A percentile compares a stretch with the other conserved stretches of the same genome.
phyloP scores from a whole-genome alignment of 2,888 invertebrate genomes.

The Enchytraeus crypticus region DNA sequence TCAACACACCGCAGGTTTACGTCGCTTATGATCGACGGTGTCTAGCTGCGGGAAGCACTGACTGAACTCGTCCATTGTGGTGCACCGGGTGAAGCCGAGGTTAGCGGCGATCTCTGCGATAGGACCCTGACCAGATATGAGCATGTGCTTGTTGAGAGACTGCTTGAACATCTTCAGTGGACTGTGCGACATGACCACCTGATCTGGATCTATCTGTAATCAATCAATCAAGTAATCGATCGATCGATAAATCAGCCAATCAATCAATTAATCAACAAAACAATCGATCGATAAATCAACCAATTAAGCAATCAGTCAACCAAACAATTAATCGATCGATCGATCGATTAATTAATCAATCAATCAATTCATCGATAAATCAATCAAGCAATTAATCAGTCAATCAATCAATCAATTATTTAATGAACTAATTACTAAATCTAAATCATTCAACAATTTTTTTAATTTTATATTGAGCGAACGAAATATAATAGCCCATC shows the following conservation, averaged over 20 bases:
- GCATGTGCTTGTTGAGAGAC: constrained; percentile 57
- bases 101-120: constrained; percentile 53
- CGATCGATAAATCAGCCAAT: too few species aligned
- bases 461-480: background rate
- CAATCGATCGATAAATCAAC: too few species aligned
- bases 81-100: constrained; percentile 57
- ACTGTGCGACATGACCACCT: constrained; percentile 61
- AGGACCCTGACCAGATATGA: constrained; percentile 58
- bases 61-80: constrained; percentile 56
- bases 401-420: too few species aligned
- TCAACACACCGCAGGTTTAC: constrained; percentile 42
- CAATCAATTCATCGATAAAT: too few species aligned
- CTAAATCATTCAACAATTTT: too few species aligned
- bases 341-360: too few species aligned
- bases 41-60: constrained; percentile 57
- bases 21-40: constrained; percentile 53
- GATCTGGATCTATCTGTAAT: constrained; percentile 53
- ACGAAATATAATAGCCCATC: background rate
- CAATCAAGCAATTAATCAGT: too few species aligned
- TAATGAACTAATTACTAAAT: too few species aligned
- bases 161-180: constrained; percentile 57
- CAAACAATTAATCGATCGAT: too few species aligned
- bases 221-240: background rate
- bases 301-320: too few species aligned
- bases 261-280: too few species aligned